Conservation (phyloP, 2,113 vertebrate genomes). For the Esox niger region DNA sequence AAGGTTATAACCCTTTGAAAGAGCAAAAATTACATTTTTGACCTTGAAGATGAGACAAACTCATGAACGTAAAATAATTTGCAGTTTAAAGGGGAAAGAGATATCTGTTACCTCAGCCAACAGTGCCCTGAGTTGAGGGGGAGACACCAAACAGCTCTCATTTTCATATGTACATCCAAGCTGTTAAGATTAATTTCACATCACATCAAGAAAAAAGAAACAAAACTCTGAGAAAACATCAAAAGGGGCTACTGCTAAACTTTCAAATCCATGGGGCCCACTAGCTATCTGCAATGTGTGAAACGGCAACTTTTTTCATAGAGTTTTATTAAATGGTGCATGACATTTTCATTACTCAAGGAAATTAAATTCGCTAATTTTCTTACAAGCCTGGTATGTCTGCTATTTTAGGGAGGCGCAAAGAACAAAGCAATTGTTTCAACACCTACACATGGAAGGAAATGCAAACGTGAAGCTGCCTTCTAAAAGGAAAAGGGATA, state of each 20-base stretch:
- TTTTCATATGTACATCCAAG: slow-evolving; percentile 79
- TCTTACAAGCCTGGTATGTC: slow-evolving; percentile 77
- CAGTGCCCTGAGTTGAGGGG: slow-evolving; percentile 60
- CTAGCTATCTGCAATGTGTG: slow-evolving; percentile 66
- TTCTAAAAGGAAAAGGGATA: slow-evolving; percentile 55
- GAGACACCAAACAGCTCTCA: slow-evolving; percentile 77
- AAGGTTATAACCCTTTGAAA: slow-evolving; percentile 87
- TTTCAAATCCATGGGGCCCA: slow-evolving; percentile 72
- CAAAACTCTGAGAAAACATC: slow-evolving; percentile 79
- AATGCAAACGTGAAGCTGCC: slow-evolving; percentile 60
- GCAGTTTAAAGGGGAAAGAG: slow-evolving; percentile 79
- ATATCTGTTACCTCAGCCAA: slow-evolving; percentile 73
- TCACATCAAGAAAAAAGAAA: slow-evolving; percentile 73
- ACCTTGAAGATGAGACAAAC: slow-evolving; percentile 87
- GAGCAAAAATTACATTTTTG: slow-evolving; percentile 87
- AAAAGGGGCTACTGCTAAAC: slow-evolving; percentile 74
- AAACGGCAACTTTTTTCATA: slow-evolving; percentile 74
- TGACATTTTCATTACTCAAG: slow-evolving; percentile 86
- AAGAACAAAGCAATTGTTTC: slow-evolving; percentile 72
- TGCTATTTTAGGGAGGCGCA: slow-evolving; percentile 77
- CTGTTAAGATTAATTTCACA: slow-evolving; percentile 79
- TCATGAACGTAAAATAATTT: slow-evolving; percentile 86
- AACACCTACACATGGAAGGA: slow-evolving; percentile 69
- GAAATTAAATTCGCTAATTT: slow-evolving; percentile 85
- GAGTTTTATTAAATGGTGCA: slow-evolving; percentile 84